phyloP scores from a whole-genome alignment of 1,140 invertebrate genomes.

The Zaprionus tsacasi region DNA sequence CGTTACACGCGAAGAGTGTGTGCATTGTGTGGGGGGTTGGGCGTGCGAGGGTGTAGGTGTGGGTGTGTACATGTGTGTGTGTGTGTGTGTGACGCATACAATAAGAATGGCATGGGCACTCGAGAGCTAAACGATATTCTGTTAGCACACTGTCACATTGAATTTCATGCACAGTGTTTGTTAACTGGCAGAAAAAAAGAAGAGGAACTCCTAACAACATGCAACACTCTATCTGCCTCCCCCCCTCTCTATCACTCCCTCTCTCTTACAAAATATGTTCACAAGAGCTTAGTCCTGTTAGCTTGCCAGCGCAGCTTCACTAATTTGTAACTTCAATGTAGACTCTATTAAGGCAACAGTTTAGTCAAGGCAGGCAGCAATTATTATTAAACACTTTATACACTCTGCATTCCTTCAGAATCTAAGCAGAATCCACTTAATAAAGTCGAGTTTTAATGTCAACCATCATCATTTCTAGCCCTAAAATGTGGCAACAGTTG shows the following conservation, averaged over 20 bases:
- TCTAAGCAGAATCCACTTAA: background rate
- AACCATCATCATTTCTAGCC: background rate
- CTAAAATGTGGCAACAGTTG: constrained; percentile 23
- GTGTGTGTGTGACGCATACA: constrained; percentile 8
- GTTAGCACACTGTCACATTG: constrained; percentile 18
- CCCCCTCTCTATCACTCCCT: too few species aligned
- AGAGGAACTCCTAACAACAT: background rate
- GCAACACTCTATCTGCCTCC: background rate
- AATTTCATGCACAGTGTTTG: constrained; percentile 6
- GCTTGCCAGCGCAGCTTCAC: background rate
- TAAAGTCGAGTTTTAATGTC: background rate
- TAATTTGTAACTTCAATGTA: constrained; percentile 2
- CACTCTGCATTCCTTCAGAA: background rate
- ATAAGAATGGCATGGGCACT: background rate
- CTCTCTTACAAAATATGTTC: background rate
- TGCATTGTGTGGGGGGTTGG: background rate
- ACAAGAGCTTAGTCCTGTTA: constrained; percentile 4
- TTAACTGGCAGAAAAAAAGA: background rate
- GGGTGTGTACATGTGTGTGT: constrained; percentile 8
- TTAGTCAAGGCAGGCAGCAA: background rate
- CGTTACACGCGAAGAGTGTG: constrained; percentile 7
- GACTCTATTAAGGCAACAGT: background rate
- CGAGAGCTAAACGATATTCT: constrained; percentile 28
- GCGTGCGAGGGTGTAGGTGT: background rate
- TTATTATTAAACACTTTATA: background rate